A percentile compares a stretch with the other conserved stretches of the same genome.
phyloP scores from a whole-genome alignment of 2,797 vertebrate genomes.

The Martes flavigula region DNA sequence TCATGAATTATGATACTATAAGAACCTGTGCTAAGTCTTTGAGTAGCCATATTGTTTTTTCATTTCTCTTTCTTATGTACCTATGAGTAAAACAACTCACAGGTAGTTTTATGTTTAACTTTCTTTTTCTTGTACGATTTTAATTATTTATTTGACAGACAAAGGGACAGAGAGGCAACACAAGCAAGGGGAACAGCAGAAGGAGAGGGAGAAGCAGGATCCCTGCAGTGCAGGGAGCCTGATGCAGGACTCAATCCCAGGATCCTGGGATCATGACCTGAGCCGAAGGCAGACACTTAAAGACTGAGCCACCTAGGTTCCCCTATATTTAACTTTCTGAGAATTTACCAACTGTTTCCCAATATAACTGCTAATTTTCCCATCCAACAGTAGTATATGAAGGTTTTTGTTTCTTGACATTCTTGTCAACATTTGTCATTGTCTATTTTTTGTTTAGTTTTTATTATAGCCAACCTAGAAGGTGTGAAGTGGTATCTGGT shows the following conservation, averaged over 20 bases:
- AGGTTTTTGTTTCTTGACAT: neutral
- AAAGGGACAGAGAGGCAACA: too few species aligned
- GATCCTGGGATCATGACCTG: too few species aligned
- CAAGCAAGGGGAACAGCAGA: too few species aligned
- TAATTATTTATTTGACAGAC: too few species aligned
- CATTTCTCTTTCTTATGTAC: neutral
- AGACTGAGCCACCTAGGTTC: too few species aligned
- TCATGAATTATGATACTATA: neutral
- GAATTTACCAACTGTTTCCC: neutral
- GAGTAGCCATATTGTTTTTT: neutral
- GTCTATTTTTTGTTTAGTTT: neutral
- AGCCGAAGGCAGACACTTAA: too few species aligned
- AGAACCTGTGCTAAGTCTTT: neutral
- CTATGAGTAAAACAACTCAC: neutral
- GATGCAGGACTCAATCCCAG: too few species aligned
- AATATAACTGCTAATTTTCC: neutral
- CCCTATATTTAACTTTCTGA: neutral
- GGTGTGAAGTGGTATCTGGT: neutral
- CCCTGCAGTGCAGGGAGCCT: too few species aligned
- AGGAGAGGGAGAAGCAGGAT: too few species aligned
- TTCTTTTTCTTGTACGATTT: too few species aligned
- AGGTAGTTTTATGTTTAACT: neutral
- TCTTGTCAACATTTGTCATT: neutral
- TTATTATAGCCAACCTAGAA: neutral
- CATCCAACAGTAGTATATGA: neutral